These are phyloP conservation scores for Mustelus asterias DNA, from an alignment of 2,113 vertebrate genomes.

Conservation along the genomic window DNA sequence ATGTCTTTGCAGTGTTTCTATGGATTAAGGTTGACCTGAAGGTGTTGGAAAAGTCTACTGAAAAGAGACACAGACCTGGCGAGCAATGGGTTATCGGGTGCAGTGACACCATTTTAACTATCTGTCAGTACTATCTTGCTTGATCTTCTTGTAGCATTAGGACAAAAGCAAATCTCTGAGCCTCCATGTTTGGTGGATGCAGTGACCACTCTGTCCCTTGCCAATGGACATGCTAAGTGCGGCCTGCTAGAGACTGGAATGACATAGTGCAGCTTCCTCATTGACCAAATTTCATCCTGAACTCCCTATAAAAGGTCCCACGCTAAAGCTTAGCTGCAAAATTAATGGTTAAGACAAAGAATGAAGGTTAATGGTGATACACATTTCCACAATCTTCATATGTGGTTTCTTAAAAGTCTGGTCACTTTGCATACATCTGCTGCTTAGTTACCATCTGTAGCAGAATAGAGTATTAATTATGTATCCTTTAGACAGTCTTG, in stretches of 20 bases:
- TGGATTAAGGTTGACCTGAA: background rate
- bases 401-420: slow-evolving; percentile 60
- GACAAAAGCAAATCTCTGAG: background rate
- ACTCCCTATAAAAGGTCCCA: slow-evolving; percentile 39
- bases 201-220: background rate
- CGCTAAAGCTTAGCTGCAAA: slow-evolving; percentile 62
- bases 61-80: background rate
- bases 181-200: background rate
- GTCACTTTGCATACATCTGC: slow-evolving; percentile 65
- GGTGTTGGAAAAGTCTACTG: background rate
- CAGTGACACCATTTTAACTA: background rate
- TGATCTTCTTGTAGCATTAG: background rate
- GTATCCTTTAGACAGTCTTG: slow-evolving; percentile 58
- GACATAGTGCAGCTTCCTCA: too few species aligned
- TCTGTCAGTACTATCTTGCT: background rate
- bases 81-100: background rate
- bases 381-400: slow-evolving; percentile 55
- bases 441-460: slow-evolving; percentile 60
- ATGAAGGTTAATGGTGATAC: slow-evolving; percentile 63
- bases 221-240: background rate
- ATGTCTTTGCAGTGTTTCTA: background rate
- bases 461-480: slow-evolving; percentile 70
- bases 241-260: background rate
- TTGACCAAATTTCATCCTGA: background rate
- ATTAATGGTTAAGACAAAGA: slow-evolving; percentile 58